Evolutionary conservation across 2,888 invertebrate species (phyloP).

Genomic region (Halictus quadricinctus): DNA sequence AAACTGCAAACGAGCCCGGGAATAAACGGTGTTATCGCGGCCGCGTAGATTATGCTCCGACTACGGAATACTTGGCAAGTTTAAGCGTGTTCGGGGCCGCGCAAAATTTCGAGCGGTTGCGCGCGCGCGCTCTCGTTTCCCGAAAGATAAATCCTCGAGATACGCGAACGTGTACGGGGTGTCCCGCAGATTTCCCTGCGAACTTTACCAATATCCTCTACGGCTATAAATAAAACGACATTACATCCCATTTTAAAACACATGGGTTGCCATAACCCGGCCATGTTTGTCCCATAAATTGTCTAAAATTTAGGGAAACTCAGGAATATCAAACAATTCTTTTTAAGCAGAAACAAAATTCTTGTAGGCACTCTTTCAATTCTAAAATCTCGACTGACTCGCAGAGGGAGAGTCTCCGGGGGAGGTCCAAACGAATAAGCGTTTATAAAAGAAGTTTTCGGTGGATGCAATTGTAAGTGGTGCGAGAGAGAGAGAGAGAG

Average conservation of each 20-base stretch:
- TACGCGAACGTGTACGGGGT: background rate
- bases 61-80: constrained; percentile 35
- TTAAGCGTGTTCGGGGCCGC: constrained; percentile 19
- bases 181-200: background rate
- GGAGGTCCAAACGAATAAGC: too few species aligned
- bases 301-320: too few species aligned
- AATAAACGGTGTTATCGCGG: constrained; percentile 33
- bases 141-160: constrained; percentile 44
- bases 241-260: background rate
- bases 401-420: too few species aligned
- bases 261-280: too few species aligned
- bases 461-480: background rate
- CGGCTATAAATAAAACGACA: background rate
- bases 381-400: too few species aligned
- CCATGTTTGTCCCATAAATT: too few species aligned
- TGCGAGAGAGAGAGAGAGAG: background rate
- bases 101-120: constrained; percentile 24
- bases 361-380: too few species aligned
- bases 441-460: background rate
- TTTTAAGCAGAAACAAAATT: too few species aligned
- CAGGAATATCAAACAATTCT: too few species aligned
- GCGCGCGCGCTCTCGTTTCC: background rate
- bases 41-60: constrained; percentile 24
- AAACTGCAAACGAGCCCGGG: constrained; percentile 32
- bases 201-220: background rate